Evolutionary conservation across 2,113 vertebrate genomes (phyloP).

Genomic region (Electrona antarctica): DNA sequence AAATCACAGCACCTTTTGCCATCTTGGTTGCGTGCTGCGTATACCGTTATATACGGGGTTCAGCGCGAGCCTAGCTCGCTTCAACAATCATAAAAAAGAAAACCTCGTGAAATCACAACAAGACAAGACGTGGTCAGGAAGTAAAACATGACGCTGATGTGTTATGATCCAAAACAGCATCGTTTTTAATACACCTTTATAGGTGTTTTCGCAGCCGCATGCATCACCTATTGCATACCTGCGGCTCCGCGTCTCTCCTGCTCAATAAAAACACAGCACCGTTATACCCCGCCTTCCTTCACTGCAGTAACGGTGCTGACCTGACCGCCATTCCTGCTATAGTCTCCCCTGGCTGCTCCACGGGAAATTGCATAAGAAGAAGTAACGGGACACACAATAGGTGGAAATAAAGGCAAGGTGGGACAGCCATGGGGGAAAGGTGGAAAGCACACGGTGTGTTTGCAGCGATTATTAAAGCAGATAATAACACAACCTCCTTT

Average conservation of each 20-base stretch:
- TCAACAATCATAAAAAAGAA: too few relatives aligned
- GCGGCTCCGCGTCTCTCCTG: slow-evolving; percentile 59
- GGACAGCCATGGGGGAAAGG: too few relatives aligned
- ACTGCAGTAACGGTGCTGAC: slow-evolving; percentile 79
- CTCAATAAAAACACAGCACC: slow-evolving; percentile 45
- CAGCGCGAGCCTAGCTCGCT: too few relatives aligned
- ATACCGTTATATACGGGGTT: slow-evolving; percentile 5
- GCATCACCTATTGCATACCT: slow-evolving; percentile 82
- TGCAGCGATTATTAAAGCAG: slow-evolving; percentile 13
- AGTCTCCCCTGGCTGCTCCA: slow-evolving; percentile 20
- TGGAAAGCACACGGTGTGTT: slow-evolving; percentile 1
- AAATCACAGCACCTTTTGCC: slow-evolving; percentile 57
- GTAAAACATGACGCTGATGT: not conserved
- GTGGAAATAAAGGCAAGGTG: slow-evolving; percentile 32
- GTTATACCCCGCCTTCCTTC: slow-evolving; percentile 69
- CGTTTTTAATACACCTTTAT: slow-evolving; percentile 61
- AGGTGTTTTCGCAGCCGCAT: slow-evolving; percentile 71
- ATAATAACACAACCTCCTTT: slow-evolving; percentile 21
- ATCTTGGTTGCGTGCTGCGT: slow-evolving; percentile 49
- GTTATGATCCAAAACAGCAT: not conserved
- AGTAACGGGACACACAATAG: slow-evolving; percentile 63
- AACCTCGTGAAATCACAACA: not conserved
- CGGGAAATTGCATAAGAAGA: slow-evolving; percentile 52
- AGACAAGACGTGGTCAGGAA: too few relatives aligned
- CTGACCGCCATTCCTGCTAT: slow-evolving; percentile 74